Evolutionary conservation across 1,140 invertebrate genomes (phyloP).

Genomic region (Penaeus vannamei): DNA sequence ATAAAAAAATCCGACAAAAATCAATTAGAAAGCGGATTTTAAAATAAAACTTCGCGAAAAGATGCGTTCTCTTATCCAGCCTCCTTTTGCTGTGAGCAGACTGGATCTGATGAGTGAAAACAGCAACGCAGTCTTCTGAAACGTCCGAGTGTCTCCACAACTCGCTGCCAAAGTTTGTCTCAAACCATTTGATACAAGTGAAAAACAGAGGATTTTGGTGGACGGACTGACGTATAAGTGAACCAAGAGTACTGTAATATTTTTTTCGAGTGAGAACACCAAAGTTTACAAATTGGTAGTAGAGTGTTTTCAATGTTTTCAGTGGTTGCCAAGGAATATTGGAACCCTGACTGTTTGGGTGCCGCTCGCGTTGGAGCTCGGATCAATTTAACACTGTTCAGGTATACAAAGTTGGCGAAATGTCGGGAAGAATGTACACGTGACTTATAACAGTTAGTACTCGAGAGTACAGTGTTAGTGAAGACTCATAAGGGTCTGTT

Average conservation of each 20-base stretch:
- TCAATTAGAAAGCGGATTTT: neutral
- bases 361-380: constrained; percentile 8
- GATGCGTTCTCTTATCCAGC: constrained; percentile 56
- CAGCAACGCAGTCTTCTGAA: constrained; percentile 62
- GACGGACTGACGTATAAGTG: too few relatives aligned
- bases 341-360: constrained; percentile 50
- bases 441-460: constrained; percentile 31
- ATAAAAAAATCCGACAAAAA: constrained; percentile 12
- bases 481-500: constrained; percentile 23
- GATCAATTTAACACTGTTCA: constrained; percentile 49
- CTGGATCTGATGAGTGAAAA: constrained; percentile 61
- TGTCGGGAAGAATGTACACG: constrained; percentile 41
- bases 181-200: neutral
- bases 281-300: constrained; percentile 27
- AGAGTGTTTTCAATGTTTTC: constrained; percentile 53
- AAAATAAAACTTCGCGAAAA: constrained; percentile 53
- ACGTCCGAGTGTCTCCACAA: constrained; percentile 52
- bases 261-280: neutral
- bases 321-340: constrained; percentile 50
- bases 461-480: neutral
- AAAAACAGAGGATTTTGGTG: too few relatives aligned
- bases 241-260: neutral
- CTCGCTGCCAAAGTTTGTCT: constrained; percentile 39
- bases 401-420: constrained; percentile 45
- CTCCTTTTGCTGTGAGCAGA: constrained; percentile 62